Evolutionary conservation across 2,888 invertebrate species (phyloP), one percentile per base, ranked within the genome.

Genomic region (Nomada fucata): DNA sequence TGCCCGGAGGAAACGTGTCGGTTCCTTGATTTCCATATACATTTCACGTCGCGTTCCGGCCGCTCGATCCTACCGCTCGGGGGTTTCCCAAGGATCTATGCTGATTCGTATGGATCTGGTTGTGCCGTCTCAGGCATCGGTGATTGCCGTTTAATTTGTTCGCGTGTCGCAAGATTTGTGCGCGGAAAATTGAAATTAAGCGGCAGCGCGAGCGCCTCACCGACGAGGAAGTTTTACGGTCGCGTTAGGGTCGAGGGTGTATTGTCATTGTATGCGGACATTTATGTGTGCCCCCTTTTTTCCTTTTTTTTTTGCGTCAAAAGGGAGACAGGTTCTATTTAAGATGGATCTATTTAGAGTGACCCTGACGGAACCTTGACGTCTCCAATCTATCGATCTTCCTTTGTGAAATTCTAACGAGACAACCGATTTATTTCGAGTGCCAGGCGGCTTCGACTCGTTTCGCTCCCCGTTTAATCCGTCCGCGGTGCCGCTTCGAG

Each of bases 21-120:
- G 60, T 57, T 23, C 42, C 75, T 1, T 10, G 20, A 73, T 80
- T 79, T 64, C 68, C 80, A 79, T 79, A 59, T 52, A 57, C 68
- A 15, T 55, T 13, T 50, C 29, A 18, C n/a, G 53, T 60, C 42
- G 0, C 36, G 10, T 67, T 42, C 36, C 50, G 2, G 36, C 20
- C 50, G 13, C 2, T 29, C 26, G 50, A 52, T 42, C 15, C 15
- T 2, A 42, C 15, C 11, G 11, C n/a, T 20, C 57, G 15, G 47
- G 15, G 15, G 23, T 0, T 26, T 26, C 26, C 55, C 70, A 79
- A 65, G 53, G 55, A 60, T 70, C 26, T 10, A 26, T 20, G 11
- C 18, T 20, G 9, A 59, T 72, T 55, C 65, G 11, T 61, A 57
- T 57, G 71, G 18, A 72, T 67, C 15, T 44, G 50, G 55, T 60